Conservation (phyloP, 2,888 invertebrate genomes). For the Anarsia innoxiella region DNA sequence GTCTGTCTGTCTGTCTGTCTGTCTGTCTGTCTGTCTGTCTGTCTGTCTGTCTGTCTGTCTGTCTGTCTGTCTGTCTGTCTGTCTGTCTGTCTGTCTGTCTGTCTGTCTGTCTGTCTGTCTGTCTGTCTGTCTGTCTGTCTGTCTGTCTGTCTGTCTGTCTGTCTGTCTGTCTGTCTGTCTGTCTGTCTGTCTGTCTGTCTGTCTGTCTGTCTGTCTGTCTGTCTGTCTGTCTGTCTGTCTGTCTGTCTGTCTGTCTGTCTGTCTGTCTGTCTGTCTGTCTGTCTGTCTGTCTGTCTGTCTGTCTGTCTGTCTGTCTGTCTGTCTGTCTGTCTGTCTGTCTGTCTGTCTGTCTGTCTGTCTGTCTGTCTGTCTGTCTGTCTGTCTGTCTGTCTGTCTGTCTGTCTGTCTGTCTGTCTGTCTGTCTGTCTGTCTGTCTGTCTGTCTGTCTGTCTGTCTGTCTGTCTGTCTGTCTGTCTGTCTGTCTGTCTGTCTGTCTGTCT, state of each 20-base stretch:
- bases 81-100: conserved; percentile 3
- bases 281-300: conserved; percentile 3
- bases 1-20: conserved; percentile 3
- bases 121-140: conserved; percentile 3
- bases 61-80: conserved; percentile 3
- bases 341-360: conserved; percentile 3
- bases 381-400: conserved; percentile 3
- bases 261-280: conserved; percentile 3
- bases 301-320: conserved; percentile 3
- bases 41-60: conserved; percentile 3
- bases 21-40: conserved; percentile 3
- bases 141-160: conserved; percentile 3
- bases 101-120: conserved; percentile 3
- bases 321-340: conserved; percentile 3
- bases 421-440: conserved; percentile 3
- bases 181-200: conserved; percentile 3
- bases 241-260: conserved; percentile 3
- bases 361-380: conserved; percentile 3
- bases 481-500: conserved; percentile 3
- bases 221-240: conserved; percentile 3
- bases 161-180: conserved; percentile 3
- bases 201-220: conserved; percentile 3
- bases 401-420: conserved; percentile 3
- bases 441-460: conserved; percentile 3
- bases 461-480: conserved; percentile 3